Conservation (phyloP, 2,113 vertebrate species). For the Zeus faber region DNA sequence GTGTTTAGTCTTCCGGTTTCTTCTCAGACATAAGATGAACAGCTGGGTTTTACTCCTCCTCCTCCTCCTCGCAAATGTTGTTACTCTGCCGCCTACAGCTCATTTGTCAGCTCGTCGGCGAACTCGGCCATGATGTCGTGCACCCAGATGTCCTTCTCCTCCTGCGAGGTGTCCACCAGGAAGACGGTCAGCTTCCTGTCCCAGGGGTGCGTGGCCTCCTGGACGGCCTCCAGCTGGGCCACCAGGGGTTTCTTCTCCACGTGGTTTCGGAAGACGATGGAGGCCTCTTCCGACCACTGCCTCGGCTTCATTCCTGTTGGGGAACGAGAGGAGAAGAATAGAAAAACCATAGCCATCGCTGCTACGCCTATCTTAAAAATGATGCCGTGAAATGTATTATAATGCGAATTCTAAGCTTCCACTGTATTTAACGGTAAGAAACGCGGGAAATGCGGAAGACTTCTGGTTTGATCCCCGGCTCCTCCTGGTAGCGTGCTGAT, state of each 20-base stretch:
- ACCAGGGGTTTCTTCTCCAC: conserved; percentile 96
- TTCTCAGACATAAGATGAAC: background rate
- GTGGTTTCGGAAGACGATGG: conserved; percentile 94
- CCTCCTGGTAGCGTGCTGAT: too few relatives aligned
- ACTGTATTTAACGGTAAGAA: too few relatives aligned
- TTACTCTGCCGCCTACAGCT: conserved; percentile 33
- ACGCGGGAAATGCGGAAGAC: too few relatives aligned
- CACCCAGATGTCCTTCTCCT: conserved; percentile 92
- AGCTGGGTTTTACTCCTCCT: background rate
- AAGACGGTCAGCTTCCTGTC: conserved; percentile 87
- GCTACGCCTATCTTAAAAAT: too few relatives aligned
- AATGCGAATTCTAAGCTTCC: too few relatives aligned
- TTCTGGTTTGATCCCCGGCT: too few relatives aligned
- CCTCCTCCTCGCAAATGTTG: background rate
- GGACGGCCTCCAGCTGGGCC: conserved; percentile 84
- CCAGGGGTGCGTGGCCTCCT: conserved; percentile 83
- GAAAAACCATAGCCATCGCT: too few relatives aligned
- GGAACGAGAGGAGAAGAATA: conserved; percentile 19
- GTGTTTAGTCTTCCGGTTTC: background rate
- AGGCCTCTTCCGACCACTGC: conserved; percentile 95
- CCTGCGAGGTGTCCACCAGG: conserved; percentile 91
- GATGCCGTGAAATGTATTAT: too few relatives aligned
- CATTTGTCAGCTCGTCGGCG: conserved; percentile 70
- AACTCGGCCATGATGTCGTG: conserved; percentile 95
- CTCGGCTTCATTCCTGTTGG: conserved; percentile 82